Evolutionary conservation across 2,113 vertebrate genomes (phyloP).

Genomic region (Amphilophus citrinellus): DNA sequence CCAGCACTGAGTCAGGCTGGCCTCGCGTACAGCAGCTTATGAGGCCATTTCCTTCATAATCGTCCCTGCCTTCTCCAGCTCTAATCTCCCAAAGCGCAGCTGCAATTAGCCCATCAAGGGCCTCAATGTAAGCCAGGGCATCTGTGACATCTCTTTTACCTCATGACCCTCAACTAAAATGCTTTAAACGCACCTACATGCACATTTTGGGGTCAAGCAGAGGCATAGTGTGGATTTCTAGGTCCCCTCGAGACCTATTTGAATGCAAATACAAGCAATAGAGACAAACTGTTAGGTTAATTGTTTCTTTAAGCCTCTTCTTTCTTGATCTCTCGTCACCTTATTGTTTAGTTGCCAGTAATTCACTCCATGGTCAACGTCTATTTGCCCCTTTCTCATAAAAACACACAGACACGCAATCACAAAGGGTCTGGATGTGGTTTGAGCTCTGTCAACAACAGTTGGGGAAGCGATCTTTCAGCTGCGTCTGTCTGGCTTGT

Average conservation of each 20-base stretch:
- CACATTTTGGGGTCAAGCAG: background rate
- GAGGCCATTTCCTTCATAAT: conserved; percentile 73
- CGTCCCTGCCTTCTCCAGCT: conserved; percentile 48
- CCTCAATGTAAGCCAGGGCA: conserved; percentile 33
- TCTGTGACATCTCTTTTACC: conserved; percentile 59
- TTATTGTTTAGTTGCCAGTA: conserved; percentile 23
- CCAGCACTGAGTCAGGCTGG: conserved; percentile 24
- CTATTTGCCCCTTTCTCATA: conserved; percentile 28
- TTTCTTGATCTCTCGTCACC: conserved; percentile 1
- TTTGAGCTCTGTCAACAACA: conserved; percentile 53
- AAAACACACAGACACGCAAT: conserved; percentile 14
- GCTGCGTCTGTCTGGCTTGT: conserved; percentile 24
- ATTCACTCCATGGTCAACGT: conserved; percentile 18
- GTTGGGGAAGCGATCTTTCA: conserved; percentile 41
- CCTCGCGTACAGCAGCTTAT: conserved; percentile 37
- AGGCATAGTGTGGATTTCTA: background rate
- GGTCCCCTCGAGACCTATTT: background rate
- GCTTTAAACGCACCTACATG: background rate
- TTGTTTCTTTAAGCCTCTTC: background rate
- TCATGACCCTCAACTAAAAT: conserved; percentile 18
- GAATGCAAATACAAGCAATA: background rate
- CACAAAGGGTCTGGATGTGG: conserved; percentile 25
- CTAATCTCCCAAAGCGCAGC: conserved; percentile 59
- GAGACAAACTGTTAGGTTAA: background rate
- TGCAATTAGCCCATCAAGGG: conserved; percentile 57